phyloP scores from a whole-genome alignment of 2,113 vertebrate genomes.

The Eleginops maclovinus region DNA sequence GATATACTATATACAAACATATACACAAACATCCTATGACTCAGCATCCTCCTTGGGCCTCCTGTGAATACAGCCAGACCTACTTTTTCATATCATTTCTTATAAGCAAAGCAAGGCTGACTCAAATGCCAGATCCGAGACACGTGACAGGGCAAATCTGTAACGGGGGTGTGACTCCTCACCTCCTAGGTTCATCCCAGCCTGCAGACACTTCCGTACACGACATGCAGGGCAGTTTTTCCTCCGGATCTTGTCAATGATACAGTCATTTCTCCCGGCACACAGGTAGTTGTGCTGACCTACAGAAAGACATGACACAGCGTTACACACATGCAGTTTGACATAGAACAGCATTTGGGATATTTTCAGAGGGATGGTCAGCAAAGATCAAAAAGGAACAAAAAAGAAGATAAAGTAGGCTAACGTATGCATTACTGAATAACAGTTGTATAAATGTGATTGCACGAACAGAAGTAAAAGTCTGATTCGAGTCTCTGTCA shows the following conservation, averaged over 20 bases:
- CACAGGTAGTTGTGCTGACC: conserved; percentile 99
- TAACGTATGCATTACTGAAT: neutral
- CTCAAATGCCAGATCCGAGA: conserved; percentile 60
- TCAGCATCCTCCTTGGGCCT: conserved; percentile 60
- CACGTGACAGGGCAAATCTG: conserved; percentile 46
- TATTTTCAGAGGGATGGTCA: conserved; percentile 16
- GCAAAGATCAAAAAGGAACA: neutral
- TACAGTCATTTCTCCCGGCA: conserved; percentile 98
- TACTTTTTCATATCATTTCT: conserved; percentile 47
- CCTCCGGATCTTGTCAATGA: conserved; percentile 99
- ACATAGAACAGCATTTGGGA: conserved; percentile 9
- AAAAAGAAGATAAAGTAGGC: neutral
- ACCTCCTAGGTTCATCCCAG: conserved; percentile 99
- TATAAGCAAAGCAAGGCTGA: conserved; percentile 43
- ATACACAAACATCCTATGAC: conserved; percentile 56
- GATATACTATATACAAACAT: conserved; percentile 32
- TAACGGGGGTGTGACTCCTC: conserved; percentile 61
- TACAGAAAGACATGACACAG: conserved; percentile 66
- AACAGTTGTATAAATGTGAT: neutral
- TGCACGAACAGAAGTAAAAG: conserved; percentile 3
- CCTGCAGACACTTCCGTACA: conserved; percentile 99
- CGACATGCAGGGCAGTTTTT: conserved; percentile 99
- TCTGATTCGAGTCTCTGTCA: conserved; percentile 13
- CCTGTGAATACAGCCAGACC: conserved; percentile 50
- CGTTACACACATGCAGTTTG: conserved; percentile 17